Evolutionary conservation across 2,797 vertebrate species (phyloP), one percentile per base, ranked within the genome.

Genomic region (Taeniopygia guttata): DNA sequence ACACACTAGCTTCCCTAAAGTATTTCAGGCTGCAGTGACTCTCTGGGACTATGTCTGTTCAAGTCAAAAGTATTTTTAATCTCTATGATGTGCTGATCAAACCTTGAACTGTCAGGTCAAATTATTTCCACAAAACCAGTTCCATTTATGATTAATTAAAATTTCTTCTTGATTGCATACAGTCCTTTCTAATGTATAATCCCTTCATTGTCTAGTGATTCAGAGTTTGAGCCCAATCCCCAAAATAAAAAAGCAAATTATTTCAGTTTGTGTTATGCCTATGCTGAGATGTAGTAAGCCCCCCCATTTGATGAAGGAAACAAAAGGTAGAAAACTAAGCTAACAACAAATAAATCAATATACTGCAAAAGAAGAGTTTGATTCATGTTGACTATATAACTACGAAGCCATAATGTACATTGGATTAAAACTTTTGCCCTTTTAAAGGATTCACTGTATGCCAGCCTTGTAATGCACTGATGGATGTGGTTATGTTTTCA

Each of bases 101-200:
- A 98, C 94, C 87, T 97, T 97, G 84, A 97, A 95, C 94, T 98
- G 97, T 97, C 98, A 63, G 96, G 96, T 97, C 96, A 95, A 80
- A 98, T 98, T 97, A 97, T 96, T 98, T 98, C 97, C 97, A 97
- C 94, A 94, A 90, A 95, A 68, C 11, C 68, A 95, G 94, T 95
- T 97, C 98, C 96, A 97, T 98, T 98, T 97, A 97, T 97, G 96
- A 98, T 97, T 97, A 97, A 98, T 97, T 98, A 97, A 97, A 97
- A 97, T 97, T 97, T 98, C 96, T 97, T 98, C 96, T 98, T 97
- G 96, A 96, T 97, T 97, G 93, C 94, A 95, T 97, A 94, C 81
- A 84, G 91, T 92, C 84, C 72, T 97, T 97, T 98, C 95, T 94
- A 96, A 97, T 93, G 54, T 90, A 95, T 97, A 97, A 98, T 97